Base-by-base conservation (phyloP, 2,797 vertebrate genomes). In the Margarornis squamiger region DNA sequence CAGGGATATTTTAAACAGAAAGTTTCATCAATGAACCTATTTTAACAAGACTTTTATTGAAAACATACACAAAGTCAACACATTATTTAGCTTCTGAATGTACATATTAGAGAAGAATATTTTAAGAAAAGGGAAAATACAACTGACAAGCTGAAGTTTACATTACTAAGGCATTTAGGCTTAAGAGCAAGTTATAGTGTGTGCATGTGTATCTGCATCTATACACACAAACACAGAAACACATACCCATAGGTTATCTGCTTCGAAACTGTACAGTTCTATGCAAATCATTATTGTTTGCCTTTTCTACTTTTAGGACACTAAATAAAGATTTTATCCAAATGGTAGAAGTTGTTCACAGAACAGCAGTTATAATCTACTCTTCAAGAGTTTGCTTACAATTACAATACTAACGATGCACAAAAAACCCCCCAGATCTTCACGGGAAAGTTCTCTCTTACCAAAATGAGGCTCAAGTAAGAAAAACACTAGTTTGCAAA, bases 371-470 rank as follows among this genome's bases (percentile, higher is more conserved):
- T 96, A 98, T 94, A 86, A 92, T 97, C 89, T 95, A 98, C 98
- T 98, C 98, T 97, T 98, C 98, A 97, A 98, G 98, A 98, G 97
- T 98, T 97, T 97, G 95, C 87, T 97, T 97, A 97, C 92, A 92
- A 82, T 90, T 93, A 93, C 90, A 96, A 91, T 68, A 92, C 68
- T 85, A 92, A 90, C 54, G 77, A 94, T 95, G 95, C 83, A 94
- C 88, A 93, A 65, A 94, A 70, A 80, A 65, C 0, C 1, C 67
- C 61, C 91, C 54, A 93, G 84, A 85, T 92, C 68, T 74, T 95
- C 90, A 65, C 20, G 75, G 94, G 81, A 48, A 97, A 92, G 82
- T 96, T 96, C 90, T 93, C 93, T 97, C 95, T 97, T 95, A 97
- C 85, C 96, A 94, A 97, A 96, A 84, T 30, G 89, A 97, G 96